A percentile compares a stretch with the other conserved stretches of the same genome.
Conservation (phyloP, 2,113 vertebrate species). For the Heteronetta atricapilla region DNA sequence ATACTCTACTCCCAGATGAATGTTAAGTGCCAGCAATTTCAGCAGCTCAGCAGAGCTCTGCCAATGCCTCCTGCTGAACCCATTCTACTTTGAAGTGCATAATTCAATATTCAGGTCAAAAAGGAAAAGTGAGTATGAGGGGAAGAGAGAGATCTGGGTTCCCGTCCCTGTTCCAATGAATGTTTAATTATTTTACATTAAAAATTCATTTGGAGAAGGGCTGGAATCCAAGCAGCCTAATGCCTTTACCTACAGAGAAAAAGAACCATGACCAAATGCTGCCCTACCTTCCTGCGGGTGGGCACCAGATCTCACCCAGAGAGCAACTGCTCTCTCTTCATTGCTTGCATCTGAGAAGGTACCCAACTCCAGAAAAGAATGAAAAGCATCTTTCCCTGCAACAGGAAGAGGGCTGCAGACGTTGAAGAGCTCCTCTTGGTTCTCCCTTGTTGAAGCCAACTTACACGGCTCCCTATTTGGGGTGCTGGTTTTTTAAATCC, state of each 20-base stretch:
- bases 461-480: background rate
- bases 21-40: background rate
- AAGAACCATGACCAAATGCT: background rate
- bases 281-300: background rate
- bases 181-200: slow-evolving; percentile 42
- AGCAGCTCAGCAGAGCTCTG: background rate
- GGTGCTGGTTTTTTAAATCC: background rate
- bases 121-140: background rate
- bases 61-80: background rate
- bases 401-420: background rate
- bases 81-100: background rate
- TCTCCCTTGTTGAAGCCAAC: background rate
- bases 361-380: background rate
- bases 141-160: background rate
- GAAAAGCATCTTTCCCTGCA: background rate
- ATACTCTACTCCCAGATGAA: background rate
- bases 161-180: background rate
- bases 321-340: background rate
- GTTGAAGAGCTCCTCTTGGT: background rate
- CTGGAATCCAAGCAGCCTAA: background rate
- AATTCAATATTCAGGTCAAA: slow-evolving; percentile 48
- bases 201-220: slow-evolving; percentile 39
- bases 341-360: background rate
- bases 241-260: background rate
- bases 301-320: background rate